A percentile compares a stretch with the other conserved stretches of the same genome.
Evolutionary conservation across 1,140 invertebrate species (phyloP).

Genomic region (Asobara japonica): DNA sequence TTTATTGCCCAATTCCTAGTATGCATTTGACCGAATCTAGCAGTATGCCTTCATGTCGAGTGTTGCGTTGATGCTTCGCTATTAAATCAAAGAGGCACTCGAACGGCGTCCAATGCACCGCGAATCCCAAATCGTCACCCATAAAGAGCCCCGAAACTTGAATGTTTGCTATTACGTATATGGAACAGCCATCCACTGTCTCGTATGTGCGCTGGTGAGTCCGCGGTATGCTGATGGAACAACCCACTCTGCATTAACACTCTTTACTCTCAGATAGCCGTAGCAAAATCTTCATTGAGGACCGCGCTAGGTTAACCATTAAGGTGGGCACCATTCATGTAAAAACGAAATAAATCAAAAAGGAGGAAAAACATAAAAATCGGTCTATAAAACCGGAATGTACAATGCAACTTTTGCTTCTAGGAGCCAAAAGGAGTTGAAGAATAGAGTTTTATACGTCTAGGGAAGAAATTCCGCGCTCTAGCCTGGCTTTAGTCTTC

Average conservation of each 20-base stretch:
- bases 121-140: conserved; percentile 52
- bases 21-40: neutral
- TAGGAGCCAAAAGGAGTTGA: neutral
- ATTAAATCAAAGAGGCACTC: conserved; percentile 62
- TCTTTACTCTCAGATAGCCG: neutral
- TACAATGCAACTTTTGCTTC: neutral
- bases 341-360: neutral
- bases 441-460: no score
- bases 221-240: neutral
- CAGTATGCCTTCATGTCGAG: neutral
- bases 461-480: no score
- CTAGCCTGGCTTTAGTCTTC: no score
- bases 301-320: neutral
- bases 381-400: conserved; percentile 20
- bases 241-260: neutral
- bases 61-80: conserved; percentile 55
- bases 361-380: neutral
- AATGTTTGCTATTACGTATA: neutral
- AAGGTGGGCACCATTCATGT: neutral
- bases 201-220: conserved; percentile 23
- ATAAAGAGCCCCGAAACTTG: conserved; percentile 18
- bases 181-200: conserved; percentile 37
- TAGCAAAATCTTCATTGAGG: neutral
- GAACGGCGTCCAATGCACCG: conserved; percentile 54
- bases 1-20: neutral